These are phyloP conservation scores for Salticus scenicus DNA, from an alignment of 2,888 invertebrate species.

Conservation along the genomic window DNA sequence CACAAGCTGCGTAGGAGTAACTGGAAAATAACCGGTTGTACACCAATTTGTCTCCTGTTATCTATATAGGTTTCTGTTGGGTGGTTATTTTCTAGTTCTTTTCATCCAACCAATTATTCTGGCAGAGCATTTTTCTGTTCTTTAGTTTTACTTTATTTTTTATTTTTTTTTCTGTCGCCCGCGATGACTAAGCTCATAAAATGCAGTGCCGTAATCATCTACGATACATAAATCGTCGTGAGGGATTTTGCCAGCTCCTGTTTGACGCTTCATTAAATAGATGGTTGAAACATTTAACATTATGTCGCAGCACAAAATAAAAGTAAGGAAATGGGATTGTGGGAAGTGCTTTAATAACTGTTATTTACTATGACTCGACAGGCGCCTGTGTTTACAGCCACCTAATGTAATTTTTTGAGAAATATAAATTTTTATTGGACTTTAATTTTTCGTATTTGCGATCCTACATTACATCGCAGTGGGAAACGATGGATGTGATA, in stretches of 20 bases:
- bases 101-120: neutral
- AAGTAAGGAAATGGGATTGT: too few species aligned
- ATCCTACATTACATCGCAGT: too few species aligned
- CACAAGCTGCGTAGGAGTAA: slow-evolving; percentile 10
- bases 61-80: slow-evolving; percentile 6
- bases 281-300: too few species aligned
- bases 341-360: too few species aligned
- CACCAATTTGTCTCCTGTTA: slow-evolving; percentile 15
- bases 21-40: slow-evolving; percentile 16
- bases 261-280: neutral
- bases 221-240: neutral
- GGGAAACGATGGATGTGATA: too few species aligned
- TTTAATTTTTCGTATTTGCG: too few species aligned
- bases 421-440: too few species aligned
- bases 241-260: neutral
- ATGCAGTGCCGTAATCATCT: neutral
- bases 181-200: slow-evolving; percentile 1
- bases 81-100: neutral
- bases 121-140: neutral
- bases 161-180: neutral
- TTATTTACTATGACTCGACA: too few species aligned
- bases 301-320: too few species aligned
- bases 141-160: neutral
- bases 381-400: too few species aligned
- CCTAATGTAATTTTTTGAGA: too few species aligned